Conservation (phyloP, 2,797 vertebrate species). For the Nannoperca australis region DNA sequence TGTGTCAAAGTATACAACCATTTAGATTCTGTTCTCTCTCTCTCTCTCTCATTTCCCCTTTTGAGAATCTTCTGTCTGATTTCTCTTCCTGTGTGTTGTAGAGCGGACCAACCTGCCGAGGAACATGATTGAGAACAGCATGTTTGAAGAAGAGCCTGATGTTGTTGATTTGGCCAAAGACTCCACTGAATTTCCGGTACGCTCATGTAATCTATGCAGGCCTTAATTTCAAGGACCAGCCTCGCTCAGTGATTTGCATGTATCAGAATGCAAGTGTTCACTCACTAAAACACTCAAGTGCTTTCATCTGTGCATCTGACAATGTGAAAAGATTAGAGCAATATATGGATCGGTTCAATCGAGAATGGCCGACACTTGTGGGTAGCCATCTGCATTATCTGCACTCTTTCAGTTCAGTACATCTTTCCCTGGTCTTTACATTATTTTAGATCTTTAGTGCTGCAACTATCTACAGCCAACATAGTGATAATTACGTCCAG, state of each 20-base stretch:
- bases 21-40: not conserved
- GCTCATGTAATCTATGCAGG: not conserved
- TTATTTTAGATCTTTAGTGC: not conserved
- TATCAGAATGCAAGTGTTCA: not conserved
- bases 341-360: not conserved
- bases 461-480: not conserved
- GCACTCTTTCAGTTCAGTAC: not conserved
- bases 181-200: constrained; percentile 88
- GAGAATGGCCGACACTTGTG: not conserved
- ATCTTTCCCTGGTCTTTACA: not conserved
- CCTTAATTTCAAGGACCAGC: constrained; percentile 8
- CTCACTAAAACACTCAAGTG: not conserved
- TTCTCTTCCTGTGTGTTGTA: constrained; percentile 74
- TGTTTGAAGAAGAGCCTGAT: constrained; percentile 99
- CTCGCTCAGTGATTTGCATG: constrained; percentile 2
- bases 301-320: constrained; percentile 11
- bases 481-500: not conserved
- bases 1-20: not conserved
- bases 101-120: constrained; percentile 91
- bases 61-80: constrained; percentile 10
- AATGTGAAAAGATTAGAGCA: not conserved
- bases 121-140: constrained; percentile 99
- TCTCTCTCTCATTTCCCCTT: constrained; percentile 17
- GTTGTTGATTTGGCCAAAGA: constrained; percentile 96
- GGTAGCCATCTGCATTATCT: not conserved